Percentiles rank a stretch among this genome's conserved stretches.
Evolutionary conservation across 2,888 invertebrate species (phyloP).

Genomic region (Melanchra persicariae): DNA sequence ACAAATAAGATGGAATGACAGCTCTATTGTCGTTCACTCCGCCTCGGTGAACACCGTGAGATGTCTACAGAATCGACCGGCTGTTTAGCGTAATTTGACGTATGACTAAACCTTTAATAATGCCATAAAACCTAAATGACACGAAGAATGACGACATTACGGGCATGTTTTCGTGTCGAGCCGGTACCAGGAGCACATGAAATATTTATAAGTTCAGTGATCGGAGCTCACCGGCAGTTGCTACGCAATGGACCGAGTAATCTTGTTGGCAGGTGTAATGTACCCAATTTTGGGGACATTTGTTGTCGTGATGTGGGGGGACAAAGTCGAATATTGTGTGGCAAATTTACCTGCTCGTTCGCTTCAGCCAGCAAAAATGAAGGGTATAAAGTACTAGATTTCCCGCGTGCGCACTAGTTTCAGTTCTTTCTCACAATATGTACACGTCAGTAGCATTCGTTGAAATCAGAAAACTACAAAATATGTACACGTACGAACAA

Average conservation of each 20-base stretch:
- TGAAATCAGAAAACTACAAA: constrained; percentile 1
- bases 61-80: no score
- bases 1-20: no score
- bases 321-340: constrained; percentile 13
- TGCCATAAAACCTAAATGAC: constrained; percentile 30
- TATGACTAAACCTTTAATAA: constrained; percentile 37
- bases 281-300: constrained; percentile 28
- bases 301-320: constrained; percentile 9
- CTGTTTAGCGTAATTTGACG: constrained; percentile 9
- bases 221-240: constrained; percentile 39
- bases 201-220: constrained; percentile 62
- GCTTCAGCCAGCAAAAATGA: constrained; percentile 16
- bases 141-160: constrained; percentile 31
- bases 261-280: constrained; percentile 44
- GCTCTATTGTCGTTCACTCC: no score
- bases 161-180: constrained; percentile 26
- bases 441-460: constrained; percentile 10
- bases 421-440: constrained; percentile 17
- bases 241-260: constrained; percentile 42
- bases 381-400: constrained; percentile 19
- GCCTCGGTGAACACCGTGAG: no score
- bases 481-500: constrained; percentile 3
- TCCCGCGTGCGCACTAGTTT: constrained; percentile 13
- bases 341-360: neutral
- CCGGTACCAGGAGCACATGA: constrained; percentile 39